Evolutionary conservation across 1,140 invertebrate genomes (phyloP), one percentile per base, ranked within the genome.

Genomic region (Temnothorax nylanderi): DNA sequence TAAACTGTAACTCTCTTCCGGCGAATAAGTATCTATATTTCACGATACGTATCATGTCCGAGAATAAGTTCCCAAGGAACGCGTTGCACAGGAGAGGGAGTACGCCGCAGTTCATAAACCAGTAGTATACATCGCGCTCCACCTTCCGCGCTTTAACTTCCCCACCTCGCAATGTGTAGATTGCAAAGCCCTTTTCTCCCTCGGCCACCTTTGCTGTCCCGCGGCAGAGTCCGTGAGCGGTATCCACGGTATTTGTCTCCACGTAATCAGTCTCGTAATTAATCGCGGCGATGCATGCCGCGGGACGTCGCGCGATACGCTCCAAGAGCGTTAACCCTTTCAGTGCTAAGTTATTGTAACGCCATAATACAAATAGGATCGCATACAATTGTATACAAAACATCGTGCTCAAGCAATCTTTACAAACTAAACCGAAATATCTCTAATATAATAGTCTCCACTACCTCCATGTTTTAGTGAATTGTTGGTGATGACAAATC

Each of bases 241-340:
- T 87, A 89, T 85, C 87, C 87, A 84, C 85, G 58, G 65, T 82
- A 67, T 90, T 88, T 90, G 82, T 92, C 87, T 47, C 34, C 54
- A 72, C 67, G 90, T 92, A 94, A 93, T 94, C 94, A 94, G 93
- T 94, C 91, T 93, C 88, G 92, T 93, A 94, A 94, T 94, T 94
- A 94, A 88, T 67, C 89, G 91, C 90, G 90, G 77, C 88, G 69
- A 84, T 74, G 80, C 80, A 84, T 75, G 69, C 54, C 80, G 54
- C 41, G 80, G 41, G 18, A 74, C 77, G 6, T 84, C 72, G 75
- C 44, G 51, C 47, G 88, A 88, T 60, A 65, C 74, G 69, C 49
- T 64, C 56, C 49, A 18, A 32, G 26, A 60, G 18, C 18, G 44
- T 44, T 81, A 69, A 81, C 64, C 64, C 77, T 81, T 81, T 71